Evolutionary conservation across 2,113 vertebrate species (phyloP).

Genomic region (Strix uralensis): DNA sequence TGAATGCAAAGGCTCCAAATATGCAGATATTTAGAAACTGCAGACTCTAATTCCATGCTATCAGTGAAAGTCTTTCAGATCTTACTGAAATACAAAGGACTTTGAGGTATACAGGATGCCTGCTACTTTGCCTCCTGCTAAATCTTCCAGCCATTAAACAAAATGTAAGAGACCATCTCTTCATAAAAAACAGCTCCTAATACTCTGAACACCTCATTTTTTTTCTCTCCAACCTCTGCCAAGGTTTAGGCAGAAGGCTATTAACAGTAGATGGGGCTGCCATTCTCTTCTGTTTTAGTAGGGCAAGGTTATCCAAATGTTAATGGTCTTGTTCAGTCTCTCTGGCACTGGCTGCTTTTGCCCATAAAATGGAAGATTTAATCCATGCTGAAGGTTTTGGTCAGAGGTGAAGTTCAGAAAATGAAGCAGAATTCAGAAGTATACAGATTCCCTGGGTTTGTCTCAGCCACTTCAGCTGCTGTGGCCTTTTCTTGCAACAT

Average conservation of each 20-base stretch:
- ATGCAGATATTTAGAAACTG: background rate
- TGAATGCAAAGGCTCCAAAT: background rate
- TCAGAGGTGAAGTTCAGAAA: slow-evolving; percentile 41
- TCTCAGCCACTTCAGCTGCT: background rate
- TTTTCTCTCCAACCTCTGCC: background rate
- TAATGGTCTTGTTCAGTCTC: background rate
- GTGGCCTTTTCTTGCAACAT: background rate
- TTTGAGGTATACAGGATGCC: background rate
- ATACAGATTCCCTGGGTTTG: background rate
- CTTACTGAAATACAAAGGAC: background rate
- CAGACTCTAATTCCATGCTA: background rate
- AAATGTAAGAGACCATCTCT: background rate
- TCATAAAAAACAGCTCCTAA: background rate
- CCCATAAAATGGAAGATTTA: slow-evolving; percentile 23
- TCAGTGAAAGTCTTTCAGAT: background rate
- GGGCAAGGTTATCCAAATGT: slow-evolving; percentile 40
- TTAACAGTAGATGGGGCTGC: background rate
- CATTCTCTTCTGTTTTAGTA: background rate
- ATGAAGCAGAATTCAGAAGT: background rate
- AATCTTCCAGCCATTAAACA: background rate
- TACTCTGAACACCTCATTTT: background rate
- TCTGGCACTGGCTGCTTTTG: background rate
- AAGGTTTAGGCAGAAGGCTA: background rate
- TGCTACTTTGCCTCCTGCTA: background rate
- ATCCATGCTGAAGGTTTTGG: background rate